Evolutionary conservation across 23 tunicate species (phyloP).

Genomic region (Styela clava): DNA sequence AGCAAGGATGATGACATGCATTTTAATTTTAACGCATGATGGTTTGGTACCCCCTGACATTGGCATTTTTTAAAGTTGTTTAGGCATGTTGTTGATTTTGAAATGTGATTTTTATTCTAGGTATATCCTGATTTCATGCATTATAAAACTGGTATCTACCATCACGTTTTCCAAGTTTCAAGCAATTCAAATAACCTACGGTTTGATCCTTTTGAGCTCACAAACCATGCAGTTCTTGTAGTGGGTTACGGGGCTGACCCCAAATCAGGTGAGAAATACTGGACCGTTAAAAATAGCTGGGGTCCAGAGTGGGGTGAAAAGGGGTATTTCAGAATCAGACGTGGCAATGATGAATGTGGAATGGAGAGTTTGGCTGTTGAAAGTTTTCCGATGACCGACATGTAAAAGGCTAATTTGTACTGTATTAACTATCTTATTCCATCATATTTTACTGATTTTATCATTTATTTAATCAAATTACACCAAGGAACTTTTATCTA

Average conservation of each 20-base stretch:
- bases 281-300: conserved; percentile 98
- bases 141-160: conserved; percentile 84
- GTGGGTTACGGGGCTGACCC: conserved; percentile 87
- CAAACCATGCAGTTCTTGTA: conserved; percentile 92
- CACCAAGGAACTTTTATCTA: no score
- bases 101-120: no score
- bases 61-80: no score
- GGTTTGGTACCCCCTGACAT: no score
- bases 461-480: no score
- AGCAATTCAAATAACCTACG: conserved; percentile 22
- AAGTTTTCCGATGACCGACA: conserved; percentile 70
- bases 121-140: conserved; percentile 80
- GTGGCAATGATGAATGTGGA: conserved; percentile 90
- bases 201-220: conserved; percentile 87
- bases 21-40: no score
- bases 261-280: conserved; percentile 67
- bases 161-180: conserved; percentile 49
- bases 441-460: neutral
- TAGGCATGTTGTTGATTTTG: no score
- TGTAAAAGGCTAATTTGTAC: conserved; percentile 3
- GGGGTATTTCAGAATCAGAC: conserved; percentile 71
- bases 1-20: no score
- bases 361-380: conserved; percentile 78
- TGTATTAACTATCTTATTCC: neutral
- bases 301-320: conserved; percentile 90